Evolutionary conservation across 2,888 invertebrate species (phyloP).

Genomic region (Meganola albula): DNA sequence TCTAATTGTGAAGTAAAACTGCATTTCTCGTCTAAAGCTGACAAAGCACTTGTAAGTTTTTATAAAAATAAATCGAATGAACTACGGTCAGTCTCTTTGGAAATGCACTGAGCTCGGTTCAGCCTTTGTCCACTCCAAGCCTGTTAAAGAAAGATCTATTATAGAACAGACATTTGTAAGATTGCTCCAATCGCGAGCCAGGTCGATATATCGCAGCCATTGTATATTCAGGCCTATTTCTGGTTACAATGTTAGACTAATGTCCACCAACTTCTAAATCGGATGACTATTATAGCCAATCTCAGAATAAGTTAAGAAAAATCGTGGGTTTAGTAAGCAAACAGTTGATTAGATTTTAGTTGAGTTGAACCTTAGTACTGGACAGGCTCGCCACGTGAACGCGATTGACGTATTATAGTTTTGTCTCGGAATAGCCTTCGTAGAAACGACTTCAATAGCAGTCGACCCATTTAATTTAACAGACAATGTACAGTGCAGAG

Average conservation of each 20-base stretch:
- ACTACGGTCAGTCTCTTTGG: constrained; percentile 22
- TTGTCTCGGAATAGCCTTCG: constrained; percentile 64
- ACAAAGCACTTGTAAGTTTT: constrained; percentile 20
- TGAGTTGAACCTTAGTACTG: too few relatives aligned
- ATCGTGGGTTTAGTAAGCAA: too few relatives aligned
- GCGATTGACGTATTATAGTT: constrained; percentile 64
- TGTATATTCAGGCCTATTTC: constrained; percentile 65
- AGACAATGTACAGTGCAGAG: constrained; percentile 67
- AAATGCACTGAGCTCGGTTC: constrained; percentile 32
- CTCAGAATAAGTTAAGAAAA: too few relatives aligned
- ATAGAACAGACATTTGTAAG: constrained; percentile 49
- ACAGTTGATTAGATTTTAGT: too few relatives aligned
- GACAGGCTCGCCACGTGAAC: constrained; percentile 56
- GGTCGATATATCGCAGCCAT: constrained; percentile 54
- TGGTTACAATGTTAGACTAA: constrained; percentile 40
- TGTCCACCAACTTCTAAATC: too few relatives aligned
- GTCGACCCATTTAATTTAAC: constrained; percentile 66
- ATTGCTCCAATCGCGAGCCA: constrained; percentile 42
- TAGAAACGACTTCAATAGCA: constrained; percentile 62
- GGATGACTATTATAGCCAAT: too few relatives aligned
- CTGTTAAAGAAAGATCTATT: constrained; percentile 46
- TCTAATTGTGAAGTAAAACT: too few relatives aligned
- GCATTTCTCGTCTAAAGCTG: constrained; percentile 7
- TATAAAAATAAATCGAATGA: constrained; percentile 26
- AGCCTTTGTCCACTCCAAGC: constrained; percentile 40